These are phyloP conservation scores for Sesamia inferens DNA, from an alignment of 2,888 invertebrate species.

Conservation along the genomic window DNA sequence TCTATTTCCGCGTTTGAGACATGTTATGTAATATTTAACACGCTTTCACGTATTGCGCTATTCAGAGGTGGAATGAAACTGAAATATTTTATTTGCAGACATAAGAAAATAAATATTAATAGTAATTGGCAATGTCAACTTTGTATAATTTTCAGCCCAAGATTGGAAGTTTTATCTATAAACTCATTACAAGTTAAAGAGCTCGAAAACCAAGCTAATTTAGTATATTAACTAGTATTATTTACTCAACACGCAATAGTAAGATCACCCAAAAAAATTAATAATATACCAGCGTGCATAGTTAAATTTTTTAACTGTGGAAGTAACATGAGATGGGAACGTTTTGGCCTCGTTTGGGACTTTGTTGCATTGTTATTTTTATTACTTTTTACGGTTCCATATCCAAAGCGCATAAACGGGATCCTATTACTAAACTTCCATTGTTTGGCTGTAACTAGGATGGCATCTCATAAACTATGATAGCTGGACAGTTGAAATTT, in stretches of 20 bases:
- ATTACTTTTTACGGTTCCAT: too few species aligned
- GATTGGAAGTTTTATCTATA: neutral
- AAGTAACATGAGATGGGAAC: too few species aligned
- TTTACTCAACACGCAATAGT: neutral
- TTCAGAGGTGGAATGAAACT: slow-evolving; percentile 29
- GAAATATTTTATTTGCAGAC: slow-evolving; percentile 9
- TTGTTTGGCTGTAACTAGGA: too few species aligned
- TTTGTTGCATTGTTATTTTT: too few species aligned
- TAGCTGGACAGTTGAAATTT: too few species aligned
- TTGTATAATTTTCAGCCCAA: neutral
- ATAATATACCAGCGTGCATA: too few species aligned
- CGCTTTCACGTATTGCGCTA: slow-evolving; percentile 49
- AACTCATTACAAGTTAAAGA: neutral
- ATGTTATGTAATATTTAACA: slow-evolving; percentile 53
- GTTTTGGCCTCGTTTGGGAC: too few species aligned
- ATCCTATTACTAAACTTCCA: too few species aligned
- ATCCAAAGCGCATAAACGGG: too few species aligned
- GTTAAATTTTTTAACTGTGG: too few species aligned
- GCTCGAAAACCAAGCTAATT: neutral
- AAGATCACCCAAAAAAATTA: neutral
- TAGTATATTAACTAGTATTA: neutral
- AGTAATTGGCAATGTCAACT: neutral
- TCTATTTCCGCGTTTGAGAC: slow-evolving; percentile 52
- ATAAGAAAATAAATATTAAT: neutral
- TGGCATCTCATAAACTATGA: too few species aligned